Evolutionary conservation across 2,888 invertebrate genomes (phyloP).

Genomic region (Ophion obscuratus): DNA sequence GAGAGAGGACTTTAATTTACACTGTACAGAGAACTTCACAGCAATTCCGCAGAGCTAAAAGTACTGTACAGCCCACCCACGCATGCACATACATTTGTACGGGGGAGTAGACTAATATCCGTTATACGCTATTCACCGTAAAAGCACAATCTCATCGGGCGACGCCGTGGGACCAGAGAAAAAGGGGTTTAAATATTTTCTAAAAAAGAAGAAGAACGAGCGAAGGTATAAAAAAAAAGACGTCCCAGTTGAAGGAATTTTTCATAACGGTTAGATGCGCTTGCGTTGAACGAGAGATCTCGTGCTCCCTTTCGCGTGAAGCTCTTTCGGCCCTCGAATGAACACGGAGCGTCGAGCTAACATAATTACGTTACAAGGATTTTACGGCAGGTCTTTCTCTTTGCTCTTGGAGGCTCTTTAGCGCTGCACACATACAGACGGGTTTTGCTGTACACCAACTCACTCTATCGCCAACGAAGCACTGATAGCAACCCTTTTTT

Average conservation of each 20-base stretch:
- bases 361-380: conserved; percentile 71
- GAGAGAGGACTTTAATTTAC: conserved; percentile 52
- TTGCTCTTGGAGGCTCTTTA: conserved; percentile 56
- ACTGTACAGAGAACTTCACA: conserved; percentile 51
- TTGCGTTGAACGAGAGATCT: conserved; percentile 37
- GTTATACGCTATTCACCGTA: conserved; percentile 30
- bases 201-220: conserved; percentile 13
- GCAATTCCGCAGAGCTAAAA: conserved; percentile 40
- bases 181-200: conserved; percentile 50
- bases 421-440: conserved; percentile 38
- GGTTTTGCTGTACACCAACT: neutral
- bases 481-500: conserved; percentile 65
- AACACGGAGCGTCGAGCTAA: conserved; percentile 58
- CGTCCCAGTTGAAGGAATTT: conserved; percentile 58
- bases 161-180: conserved; percentile 29
- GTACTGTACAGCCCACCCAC: conserved; percentile 17
- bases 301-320: conserved; percentile 34
- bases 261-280: conserved; percentile 43
- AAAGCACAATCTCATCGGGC: conserved; percentile 55
- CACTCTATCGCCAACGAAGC: conserved; percentile 43
- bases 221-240: conserved; percentile 6
- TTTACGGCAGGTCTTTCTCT: conserved; percentile 69
- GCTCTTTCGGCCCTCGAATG: conserved; percentile 42
- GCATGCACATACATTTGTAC: conserved; percentile 1
- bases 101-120: conserved; percentile 16